Percentiles rank a stretch among this genome's conserved stretches.
Conservation (phyloP, 1,140 invertebrate species). For the Drosophila quadrilineata region DNA sequence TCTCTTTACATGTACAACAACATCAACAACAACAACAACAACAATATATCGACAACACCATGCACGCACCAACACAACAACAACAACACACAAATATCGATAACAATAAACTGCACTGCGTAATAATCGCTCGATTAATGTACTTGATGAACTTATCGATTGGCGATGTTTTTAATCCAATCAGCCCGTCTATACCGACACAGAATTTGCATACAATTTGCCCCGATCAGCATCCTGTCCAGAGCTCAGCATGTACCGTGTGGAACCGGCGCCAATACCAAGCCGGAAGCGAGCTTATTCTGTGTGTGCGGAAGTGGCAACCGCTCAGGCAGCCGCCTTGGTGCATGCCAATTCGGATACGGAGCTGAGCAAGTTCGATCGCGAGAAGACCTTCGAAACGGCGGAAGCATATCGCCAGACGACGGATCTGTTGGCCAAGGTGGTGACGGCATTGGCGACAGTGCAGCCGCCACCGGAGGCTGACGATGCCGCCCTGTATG, state of each 20-base stretch:
- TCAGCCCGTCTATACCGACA: conserved; percentile 77
- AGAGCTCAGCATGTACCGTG: conserved; percentile 83
- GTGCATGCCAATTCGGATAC: conserved; percentile 85
- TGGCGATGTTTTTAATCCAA: conserved; percentile 24
- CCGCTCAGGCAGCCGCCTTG: conserved; percentile 30
- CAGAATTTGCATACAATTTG: conserved; percentile 49
- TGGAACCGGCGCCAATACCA: conserved; percentile 80
- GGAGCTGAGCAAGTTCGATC: conserved; percentile 89
- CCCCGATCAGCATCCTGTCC: conserved; percentile 84
- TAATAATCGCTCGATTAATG: too few relatives aligned
- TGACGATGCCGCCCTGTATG: conserved; percentile 49
- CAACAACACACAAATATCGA: conserved; percentile 17
- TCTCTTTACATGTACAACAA: conserved; percentile 59
- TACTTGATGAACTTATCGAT: neutral
- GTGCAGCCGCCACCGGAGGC: conserved; percentile 83
- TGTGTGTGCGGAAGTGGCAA: conserved; percentile 81
- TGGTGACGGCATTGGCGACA: conserved; percentile 88
- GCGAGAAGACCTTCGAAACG: conserved; percentile 86
- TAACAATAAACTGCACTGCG: neutral
- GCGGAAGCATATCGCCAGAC: conserved; percentile 86
- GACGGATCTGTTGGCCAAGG: conserved; percentile 87
- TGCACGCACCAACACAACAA: conserved; percentile 5
- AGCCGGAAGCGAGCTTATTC: conserved; percentile 85
- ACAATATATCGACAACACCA: too few relatives aligned
- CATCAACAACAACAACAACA: conserved; percentile 18